Percentiles rank a stretch among this genome's conserved stretches.
Conservation (phyloP, 2,797 vertebrate genomes). For the Sternotherus odoratus region DNA sequence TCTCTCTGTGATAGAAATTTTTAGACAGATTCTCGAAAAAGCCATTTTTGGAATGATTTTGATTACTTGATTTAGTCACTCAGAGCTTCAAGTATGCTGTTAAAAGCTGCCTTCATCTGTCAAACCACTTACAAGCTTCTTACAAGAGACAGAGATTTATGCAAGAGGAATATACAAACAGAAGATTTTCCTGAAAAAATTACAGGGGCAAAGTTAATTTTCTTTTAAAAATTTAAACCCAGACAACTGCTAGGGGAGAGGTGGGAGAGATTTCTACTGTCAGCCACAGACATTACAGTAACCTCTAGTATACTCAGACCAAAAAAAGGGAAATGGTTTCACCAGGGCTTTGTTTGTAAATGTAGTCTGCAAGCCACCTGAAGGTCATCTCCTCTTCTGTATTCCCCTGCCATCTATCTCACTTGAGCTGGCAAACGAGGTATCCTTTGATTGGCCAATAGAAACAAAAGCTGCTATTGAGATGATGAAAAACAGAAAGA, state of each 20-base stretch:
- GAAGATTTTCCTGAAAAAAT: conserved; percentile 23
- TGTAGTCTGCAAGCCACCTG: conserved; percentile 39
- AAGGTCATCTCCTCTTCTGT: conserved; percentile 25
- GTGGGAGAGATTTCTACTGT: neutral
- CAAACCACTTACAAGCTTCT: conserved; percentile 19
- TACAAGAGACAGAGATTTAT: conserved; percentile 28
- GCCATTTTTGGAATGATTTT: conserved; percentile 39
- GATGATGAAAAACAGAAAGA: conserved; percentile 9
- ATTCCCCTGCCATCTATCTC: neutral
- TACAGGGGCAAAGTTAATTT: neutral
- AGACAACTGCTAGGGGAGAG: neutral
- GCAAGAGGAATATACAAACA: conserved; percentile 29
- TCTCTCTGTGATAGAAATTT: conserved; percentile 54
- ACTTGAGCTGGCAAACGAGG: conserved; percentile 22
- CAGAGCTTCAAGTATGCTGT: conserved; percentile 42
- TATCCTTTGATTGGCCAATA: neutral
- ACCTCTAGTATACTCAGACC: conserved; percentile 9
- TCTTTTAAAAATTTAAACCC: conserved; percentile 37
- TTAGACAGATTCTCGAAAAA: conserved; percentile 56
- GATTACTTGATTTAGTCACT: conserved; percentile 60
- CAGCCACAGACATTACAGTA: neutral
- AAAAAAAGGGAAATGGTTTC: conserved; percentile 33
- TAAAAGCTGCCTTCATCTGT: conserved; percentile 66
- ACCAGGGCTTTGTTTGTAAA: neutral
- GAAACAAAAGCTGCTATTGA: conserved; percentile 11